These are phyloP conservation scores for Tetragonisca angustula DNA, from an alignment of 2,888 invertebrate species.

Conservation along the genomic window DNA sequence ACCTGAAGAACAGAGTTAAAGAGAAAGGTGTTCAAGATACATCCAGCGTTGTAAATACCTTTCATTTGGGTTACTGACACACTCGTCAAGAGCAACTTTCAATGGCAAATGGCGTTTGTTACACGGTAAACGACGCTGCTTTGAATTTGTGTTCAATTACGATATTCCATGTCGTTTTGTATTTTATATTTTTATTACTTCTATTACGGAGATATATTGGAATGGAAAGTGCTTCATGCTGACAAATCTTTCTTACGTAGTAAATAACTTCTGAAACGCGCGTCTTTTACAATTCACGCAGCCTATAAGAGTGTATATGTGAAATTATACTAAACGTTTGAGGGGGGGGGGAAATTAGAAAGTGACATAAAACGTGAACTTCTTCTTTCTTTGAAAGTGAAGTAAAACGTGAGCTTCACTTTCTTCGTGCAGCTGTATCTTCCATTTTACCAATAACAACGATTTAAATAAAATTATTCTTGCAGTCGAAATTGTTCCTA, in stretches of 20 bases:
- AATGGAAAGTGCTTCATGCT: too few relatives aligned
- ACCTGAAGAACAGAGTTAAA: slow-evolving; percentile 84
- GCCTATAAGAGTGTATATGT: too few relatives aligned
- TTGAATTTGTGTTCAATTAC: too few relatives aligned
- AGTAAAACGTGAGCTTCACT: background rate
- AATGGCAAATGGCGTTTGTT: background rate
- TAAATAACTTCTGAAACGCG: too few relatives aligned
- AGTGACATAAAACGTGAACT: background rate
- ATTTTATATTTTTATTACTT: too few relatives aligned
- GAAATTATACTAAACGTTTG: too few relatives aligned
- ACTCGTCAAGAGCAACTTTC: background rate
- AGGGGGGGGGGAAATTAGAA: too few relatives aligned
- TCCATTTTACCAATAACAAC: background rate
- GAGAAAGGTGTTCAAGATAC: background rate
- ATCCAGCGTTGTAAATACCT: background rate
- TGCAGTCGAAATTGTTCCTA: too few relatives aligned
- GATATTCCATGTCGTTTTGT: too few relatives aligned
- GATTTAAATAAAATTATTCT: background rate
- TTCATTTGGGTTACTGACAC: background rate
- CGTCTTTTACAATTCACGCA: too few relatives aligned
- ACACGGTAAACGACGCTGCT: background rate
- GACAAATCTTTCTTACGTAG: too few relatives aligned
- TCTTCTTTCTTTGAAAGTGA: background rate
- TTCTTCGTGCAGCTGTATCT: background rate
- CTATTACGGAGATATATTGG: too few relatives aligned